Evolutionary conservation across 2,888 invertebrate species (phyloP).

Genomic region (Drosophila yooni): DNA sequence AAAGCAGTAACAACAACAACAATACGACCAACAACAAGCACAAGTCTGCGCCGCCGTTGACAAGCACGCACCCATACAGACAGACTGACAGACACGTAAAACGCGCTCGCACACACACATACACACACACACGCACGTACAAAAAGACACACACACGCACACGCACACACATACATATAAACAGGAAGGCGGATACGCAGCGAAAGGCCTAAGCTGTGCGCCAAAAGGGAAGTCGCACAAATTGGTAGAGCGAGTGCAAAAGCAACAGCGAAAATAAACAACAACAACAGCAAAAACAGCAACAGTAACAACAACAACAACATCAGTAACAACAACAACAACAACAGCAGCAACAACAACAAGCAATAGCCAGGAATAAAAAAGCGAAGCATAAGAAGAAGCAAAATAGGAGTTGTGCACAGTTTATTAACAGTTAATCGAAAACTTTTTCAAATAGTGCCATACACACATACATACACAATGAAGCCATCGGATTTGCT

Average conservation of each 20-base stretch:
- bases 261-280: slow-evolving; percentile 21
- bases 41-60: slow-evolving; percentile 48
- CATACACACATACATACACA: slow-evolving; percentile 38
- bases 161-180: slow-evolving; percentile 12
- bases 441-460: slow-evolving; percentile 27
- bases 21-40: slow-evolving; percentile 37
- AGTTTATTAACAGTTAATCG: slow-evolving; percentile 25
- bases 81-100: slow-evolving; percentile 22
- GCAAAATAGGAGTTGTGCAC: slow-evolving; percentile 8
- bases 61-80: slow-evolving; percentile 43
- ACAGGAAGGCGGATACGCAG: slow-evolving; percentile 14
- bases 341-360: slow-evolving; percentile 7
- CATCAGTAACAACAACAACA: slow-evolving; percentile 1
- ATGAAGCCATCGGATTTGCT: slow-evolving; percentile 83
- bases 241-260: slow-evolving; percentile 33
- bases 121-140: slow-evolving; percentile 15
- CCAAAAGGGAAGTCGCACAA: slow-evolving; percentile 33
- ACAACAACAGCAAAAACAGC: slow-evolving; percentile 14
- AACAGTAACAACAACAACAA: slow-evolving; percentile 7
- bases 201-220: slow-evolving; percentile 28
- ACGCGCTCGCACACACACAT: slow-evolving; percentile 23
- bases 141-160: slow-evolving; percentile 1
- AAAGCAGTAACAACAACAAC: slow-evolving; percentile 37
- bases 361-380: slow-evolving; percentile 10
- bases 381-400: background rate